phyloP scores from a whole-genome alignment of 2,113 vertebrate genomes.

The Butastur rufipennis region DNA sequence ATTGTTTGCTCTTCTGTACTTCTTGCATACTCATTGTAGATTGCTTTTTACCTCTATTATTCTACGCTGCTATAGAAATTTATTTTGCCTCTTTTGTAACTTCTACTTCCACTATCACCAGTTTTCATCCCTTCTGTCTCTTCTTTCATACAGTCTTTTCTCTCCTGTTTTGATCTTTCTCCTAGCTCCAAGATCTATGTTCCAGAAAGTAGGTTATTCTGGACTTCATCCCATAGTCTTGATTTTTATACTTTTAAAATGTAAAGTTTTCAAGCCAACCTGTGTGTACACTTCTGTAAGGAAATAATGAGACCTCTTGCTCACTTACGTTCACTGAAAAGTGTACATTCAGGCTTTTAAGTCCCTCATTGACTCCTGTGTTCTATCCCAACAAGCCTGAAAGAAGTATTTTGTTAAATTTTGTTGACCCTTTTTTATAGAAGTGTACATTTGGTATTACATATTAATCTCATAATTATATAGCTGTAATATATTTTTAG shows the following conservation, averaged over 20 bases:
- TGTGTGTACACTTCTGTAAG: neutral
- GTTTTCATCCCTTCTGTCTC: neutral
- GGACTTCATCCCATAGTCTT: neutral
- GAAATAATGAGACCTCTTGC: neutral
- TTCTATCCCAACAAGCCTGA: neutral
- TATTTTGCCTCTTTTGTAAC: neutral
- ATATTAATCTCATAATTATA: neutral
- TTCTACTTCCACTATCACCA: neutral
- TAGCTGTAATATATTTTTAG: neutral
- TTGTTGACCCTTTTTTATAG: neutral
- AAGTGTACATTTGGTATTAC: accelerated
- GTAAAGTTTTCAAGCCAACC: neutral
- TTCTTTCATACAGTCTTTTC: neutral
- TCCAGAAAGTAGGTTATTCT: neutral
- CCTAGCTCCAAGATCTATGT: neutral
- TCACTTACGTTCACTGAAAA: neutral
- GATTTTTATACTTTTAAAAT: neutral
- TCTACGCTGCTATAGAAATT: neutral
- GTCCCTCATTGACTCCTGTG: accelerated
- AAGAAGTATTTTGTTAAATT: neutral
- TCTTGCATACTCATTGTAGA: neutral
- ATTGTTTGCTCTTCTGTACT: neutral
- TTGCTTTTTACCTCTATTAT: neutral
- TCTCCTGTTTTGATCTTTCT: neutral
- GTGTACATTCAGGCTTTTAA: neutral